These are phyloP conservation scores for Ploceus nigricollis DNA, from an alignment of 2,113 vertebrate species.

Conservation along the genomic window DNA sequence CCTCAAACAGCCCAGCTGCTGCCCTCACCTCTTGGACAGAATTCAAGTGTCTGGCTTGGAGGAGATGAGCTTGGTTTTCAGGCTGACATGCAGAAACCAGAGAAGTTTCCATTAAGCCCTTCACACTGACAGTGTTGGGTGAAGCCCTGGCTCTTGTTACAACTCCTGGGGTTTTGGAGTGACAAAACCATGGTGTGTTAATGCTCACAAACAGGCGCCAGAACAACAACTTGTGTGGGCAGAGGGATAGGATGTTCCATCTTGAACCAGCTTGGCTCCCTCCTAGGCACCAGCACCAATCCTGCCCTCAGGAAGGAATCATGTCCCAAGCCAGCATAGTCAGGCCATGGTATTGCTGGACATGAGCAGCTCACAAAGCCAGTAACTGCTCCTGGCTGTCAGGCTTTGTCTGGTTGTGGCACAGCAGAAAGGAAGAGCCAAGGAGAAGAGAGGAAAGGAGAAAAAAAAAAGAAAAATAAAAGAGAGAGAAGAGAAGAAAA, in stretches of 20 bases:
- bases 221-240: not conserved
- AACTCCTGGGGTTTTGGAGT: not conserved
- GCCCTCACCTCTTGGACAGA: not conserved
- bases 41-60: not conserved
- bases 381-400: not conserved
- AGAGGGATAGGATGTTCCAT: not conserved
- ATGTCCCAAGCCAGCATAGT: not conserved
- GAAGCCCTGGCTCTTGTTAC: not conserved
- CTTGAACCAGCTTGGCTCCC: not conserved
- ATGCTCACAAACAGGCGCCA: not conserved
- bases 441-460: not conserved
- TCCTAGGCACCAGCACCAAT: not conserved
- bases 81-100: not conserved
- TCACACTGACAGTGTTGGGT: not conserved
- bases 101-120: not conserved
- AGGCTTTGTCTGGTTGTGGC: not conserved
- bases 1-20: accelerated
- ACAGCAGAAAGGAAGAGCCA: not conserved
- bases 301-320: not conserved
- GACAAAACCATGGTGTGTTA: not conserved
- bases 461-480: not conserved
- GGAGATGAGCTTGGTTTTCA: not conserved
- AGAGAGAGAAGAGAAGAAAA: accelerated
- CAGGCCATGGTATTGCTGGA: not conserved
- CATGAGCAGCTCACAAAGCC: not conserved